Evolutionary conservation across 53 echinoderm and acorn worm species (phyloP).

Genomic region (Crossaster papposus): DNA sequence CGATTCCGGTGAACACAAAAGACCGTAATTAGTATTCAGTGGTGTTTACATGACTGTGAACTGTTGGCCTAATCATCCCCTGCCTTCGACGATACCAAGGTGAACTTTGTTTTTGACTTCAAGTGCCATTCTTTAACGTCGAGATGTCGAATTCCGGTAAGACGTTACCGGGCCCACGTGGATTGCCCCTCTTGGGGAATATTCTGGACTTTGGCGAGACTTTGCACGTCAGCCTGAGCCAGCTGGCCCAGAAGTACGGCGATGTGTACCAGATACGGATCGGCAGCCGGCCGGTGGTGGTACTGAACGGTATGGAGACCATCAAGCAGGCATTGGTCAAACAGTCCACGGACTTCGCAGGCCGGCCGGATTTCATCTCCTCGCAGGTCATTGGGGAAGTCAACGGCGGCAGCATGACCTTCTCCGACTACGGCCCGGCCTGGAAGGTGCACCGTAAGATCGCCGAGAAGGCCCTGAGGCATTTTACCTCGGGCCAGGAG

Average conservation of each 20-base stretch:
- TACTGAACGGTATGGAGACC: constrained; percentile 83
- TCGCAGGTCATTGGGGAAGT: constrained; percentile 78
- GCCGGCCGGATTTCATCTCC: constrained; percentile 85
- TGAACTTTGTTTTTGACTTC: constrained; percentile 9
- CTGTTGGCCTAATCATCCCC: neutral
- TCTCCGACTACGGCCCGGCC: constrained; percentile 75
- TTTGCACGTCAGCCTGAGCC: constrained; percentile 71
- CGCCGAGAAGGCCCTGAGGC: constrained; percentile 76
- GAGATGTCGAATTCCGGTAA: constrained; percentile 56
- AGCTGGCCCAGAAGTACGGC: constrained; percentile 83
- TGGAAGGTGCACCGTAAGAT: constrained; percentile 93
- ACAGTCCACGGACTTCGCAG: constrained; percentile 89
- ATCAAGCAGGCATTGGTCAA: constrained; percentile 88
- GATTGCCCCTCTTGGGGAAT: constrained; percentile 82
- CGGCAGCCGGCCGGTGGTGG: constrained; percentile 88
- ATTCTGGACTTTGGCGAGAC: constrained; percentile 80
- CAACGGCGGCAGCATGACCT: constrained; percentile 79
- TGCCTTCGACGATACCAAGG: constrained; percentile 18
- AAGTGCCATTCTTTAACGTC: neutral
- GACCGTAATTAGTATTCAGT: neutral
- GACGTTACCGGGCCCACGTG: constrained; percentile 74
- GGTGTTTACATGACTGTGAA: neutral
- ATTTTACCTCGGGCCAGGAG: constrained; percentile 80
- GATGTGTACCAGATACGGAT: constrained; percentile 90
- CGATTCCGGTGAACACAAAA: constrained; percentile 4